phyloP scores from a whole-genome alignment of 2,797 vertebrate genomes.

The Pantherophis alleghaniensis region DNA sequence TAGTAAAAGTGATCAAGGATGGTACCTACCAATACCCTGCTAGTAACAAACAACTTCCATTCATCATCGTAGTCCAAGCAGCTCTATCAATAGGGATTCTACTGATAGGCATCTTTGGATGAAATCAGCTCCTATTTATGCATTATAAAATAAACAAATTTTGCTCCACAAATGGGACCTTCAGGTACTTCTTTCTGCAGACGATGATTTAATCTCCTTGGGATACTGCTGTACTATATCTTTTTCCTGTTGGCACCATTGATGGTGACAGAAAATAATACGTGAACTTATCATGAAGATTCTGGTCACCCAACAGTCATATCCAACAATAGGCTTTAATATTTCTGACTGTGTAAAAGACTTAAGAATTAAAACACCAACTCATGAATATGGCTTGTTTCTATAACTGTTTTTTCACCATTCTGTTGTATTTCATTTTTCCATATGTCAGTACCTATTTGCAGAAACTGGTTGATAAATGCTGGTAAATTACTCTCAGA shows the following conservation, averaged over 20 bases:
- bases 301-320: neutral
- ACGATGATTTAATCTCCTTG: neutral
- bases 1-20: too few species aligned
- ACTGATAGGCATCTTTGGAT: too few species aligned
- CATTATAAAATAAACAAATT: neutral
- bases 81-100: too few species aligned
- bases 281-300: neutral
- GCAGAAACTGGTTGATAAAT: neutral
- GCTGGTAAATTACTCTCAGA: neutral
- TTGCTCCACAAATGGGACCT: neutral
- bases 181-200: neutral
- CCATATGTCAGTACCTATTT: neutral
- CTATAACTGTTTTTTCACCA: neutral
- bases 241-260: neutral
- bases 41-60: too few species aligned
- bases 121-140: too few species aligned
- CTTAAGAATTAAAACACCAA: neutral
- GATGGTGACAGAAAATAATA: neutral
- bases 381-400: neutral
- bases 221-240: neutral
- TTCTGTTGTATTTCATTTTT: neutral
- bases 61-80: too few species aligned
- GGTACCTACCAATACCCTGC: too few species aligned
- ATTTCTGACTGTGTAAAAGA: neutral
- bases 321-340: neutral